phyloP scores from a whole-genome alignment of 2,797 vertebrate species.

The Trachops cirrhosus region DNA sequence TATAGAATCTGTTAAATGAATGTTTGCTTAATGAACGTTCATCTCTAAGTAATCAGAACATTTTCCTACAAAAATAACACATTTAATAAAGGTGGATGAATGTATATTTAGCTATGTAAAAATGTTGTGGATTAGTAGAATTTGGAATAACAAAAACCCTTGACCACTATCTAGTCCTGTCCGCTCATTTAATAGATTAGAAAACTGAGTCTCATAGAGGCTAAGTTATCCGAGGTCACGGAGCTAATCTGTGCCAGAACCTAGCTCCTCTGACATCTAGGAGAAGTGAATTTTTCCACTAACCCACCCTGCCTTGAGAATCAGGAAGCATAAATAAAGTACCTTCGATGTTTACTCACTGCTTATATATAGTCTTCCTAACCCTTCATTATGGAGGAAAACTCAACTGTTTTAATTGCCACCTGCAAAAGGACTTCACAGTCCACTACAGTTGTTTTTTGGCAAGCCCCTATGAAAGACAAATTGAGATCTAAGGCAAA shows the following conservation, averaged over 20 bases:
- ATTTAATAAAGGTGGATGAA: not conserved
- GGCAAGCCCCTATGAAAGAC: not conserved
- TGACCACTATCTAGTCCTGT: not conserved
- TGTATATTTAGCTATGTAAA: not conserved
- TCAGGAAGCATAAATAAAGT: constrained; percentile 63
- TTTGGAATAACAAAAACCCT: not conserved
- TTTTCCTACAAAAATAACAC: not conserved
- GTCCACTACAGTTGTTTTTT: constrained; percentile 1
- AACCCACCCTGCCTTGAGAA: constrained; percentile 44
- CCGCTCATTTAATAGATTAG: constrained; percentile 26
- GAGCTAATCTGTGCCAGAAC: constrained; percentile 12
- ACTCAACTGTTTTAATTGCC: constrained; percentile 57
- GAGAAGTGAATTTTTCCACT: constrained; percentile 32
- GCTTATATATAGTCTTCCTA: constrained; percentile 66
- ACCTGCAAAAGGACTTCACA: constrained; percentile 54
- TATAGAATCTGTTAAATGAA: not conserved
- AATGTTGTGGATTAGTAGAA: not conserved
- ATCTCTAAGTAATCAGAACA: not conserved
- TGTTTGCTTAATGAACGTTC: not conserved
- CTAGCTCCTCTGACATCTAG: constrained; percentile 2
- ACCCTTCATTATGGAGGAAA: constrained; percentile 67
- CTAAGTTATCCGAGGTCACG: constrained; percentile 35
- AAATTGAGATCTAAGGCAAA: constrained; percentile 44
- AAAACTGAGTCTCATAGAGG: not conserved
- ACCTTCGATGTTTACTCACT: constrained; percentile 51